Evolutionary conservation across 2,888 invertebrate genomes (phyloP).

Genomic region (Philonicus albiceps): DNA sequence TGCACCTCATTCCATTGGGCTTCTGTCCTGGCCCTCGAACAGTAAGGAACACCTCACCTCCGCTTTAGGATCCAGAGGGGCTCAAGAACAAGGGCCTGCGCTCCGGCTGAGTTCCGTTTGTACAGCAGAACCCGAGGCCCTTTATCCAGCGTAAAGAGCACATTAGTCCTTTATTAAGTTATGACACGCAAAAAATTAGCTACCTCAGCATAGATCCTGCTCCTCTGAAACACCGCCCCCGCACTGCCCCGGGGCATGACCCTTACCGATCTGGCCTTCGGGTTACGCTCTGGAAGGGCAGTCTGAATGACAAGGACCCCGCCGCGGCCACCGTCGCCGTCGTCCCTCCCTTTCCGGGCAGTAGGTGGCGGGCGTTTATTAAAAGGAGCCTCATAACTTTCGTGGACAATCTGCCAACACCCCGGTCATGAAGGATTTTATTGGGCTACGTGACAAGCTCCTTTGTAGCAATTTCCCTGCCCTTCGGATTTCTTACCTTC

Average conservation of each 20-base stretch:
- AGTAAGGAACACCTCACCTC: neutral
- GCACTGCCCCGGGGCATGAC: neutral
- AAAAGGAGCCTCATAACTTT: conserved; percentile 37
- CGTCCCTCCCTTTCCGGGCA: neutral
- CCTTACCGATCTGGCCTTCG: neutral
- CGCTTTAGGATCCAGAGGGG: neutral
- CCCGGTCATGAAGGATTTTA: conserved; percentile 30
- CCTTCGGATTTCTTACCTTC: neutral
- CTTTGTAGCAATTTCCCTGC: neutral
- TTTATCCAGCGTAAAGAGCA: conserved; percentile 22
- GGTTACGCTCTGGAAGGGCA: neutral
- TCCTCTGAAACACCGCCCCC: neutral
- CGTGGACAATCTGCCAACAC: conserved; percentile 27
- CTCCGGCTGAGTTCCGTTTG: conserved; percentile 2
- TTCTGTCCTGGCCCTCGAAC: neutral
- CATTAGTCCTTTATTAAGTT: conserved; percentile 49
- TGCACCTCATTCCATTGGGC: neutral
- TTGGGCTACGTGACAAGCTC: conserved; percentile 32
- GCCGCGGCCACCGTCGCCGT: neutral
- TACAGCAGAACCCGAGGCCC: conserved; percentile 1
- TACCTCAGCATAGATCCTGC: conserved; percentile 45
- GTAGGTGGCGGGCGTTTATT: conserved; percentile 29
- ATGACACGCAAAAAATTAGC: conserved; percentile 49
- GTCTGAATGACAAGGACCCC: neutral
- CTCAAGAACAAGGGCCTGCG: neutral